These are phyloP conservation scores for Hirudo medicinalis DNA, from an alignment of 1,140 invertebrate species.

Conservation along the genomic window DNA sequence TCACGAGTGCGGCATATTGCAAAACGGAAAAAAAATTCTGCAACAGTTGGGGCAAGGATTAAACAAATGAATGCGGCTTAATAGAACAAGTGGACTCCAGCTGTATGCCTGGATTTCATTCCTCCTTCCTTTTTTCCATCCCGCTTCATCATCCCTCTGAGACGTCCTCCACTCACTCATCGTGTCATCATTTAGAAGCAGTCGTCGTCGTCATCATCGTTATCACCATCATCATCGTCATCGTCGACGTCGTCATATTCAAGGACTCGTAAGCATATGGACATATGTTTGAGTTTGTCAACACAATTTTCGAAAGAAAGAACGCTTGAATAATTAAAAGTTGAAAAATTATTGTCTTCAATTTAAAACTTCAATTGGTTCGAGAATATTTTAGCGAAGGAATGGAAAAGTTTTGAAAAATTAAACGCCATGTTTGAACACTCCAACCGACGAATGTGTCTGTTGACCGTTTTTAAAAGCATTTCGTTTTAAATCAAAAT, in stretches of 20 bases:
- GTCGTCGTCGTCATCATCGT: not conserved
- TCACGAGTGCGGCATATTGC: not conserved
- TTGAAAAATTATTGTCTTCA: too few relatives aligned
- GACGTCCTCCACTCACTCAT: not conserved
- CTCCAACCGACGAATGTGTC: too few relatives aligned
- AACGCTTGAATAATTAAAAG: too few relatives aligned
- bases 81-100: constrained; percentile 12
- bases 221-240: constrained; percentile 6
- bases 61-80: constrained; percentile 13
- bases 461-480: too few relatives aligned
- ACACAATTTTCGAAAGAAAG: too few relatives aligned
- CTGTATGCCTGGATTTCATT: not conserved
- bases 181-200: not conserved
- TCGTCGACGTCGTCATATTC: not conserved
- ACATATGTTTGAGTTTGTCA: not conserved
- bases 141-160: not conserved
- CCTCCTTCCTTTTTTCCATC: not conserved
- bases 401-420: not conserved
- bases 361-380: not conserved
- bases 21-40: constrained; percentile 2
- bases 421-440: too few relatives aligned
- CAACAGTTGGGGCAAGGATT: constrained; percentile 11
- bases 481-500: too few relatives aligned
- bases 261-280: not conserved
- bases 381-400: not conserved